Conservation (phyloP, 2,888 invertebrate genomes). For the Drosophila demipolita region DNA sequence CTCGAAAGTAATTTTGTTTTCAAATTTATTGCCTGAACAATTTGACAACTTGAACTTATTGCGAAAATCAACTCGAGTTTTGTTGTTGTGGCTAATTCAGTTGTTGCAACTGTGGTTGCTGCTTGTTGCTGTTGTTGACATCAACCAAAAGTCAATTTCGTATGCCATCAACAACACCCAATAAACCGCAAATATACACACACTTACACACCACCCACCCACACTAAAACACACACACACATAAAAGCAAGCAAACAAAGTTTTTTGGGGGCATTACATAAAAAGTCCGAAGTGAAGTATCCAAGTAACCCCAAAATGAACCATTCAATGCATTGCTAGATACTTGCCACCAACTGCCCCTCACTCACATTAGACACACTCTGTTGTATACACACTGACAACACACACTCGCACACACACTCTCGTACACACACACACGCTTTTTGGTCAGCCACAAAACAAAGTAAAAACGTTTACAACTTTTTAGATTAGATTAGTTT, state of each 20-base stretch:
- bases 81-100: constrained; percentile 45
- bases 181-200: constrained; percentile 58
- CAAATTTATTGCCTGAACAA: constrained; percentile 56
- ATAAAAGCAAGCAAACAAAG: constrained; percentile 30
- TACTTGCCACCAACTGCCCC: constrained; percentile 35
- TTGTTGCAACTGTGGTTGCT: constrained; percentile 9
- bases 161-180: constrained; percentile 76
- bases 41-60: constrained; percentile 62
- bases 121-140: constrained; percentile 58
- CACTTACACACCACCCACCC: constrained; percentile 18
- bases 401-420: constrained; percentile 10
- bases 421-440: constrained; percentile 5
- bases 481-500: constrained; percentile 84
- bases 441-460: constrained; percentile 69
- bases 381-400: background rate
- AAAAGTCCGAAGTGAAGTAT: constrained; percentile 51
- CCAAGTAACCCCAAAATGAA: constrained; percentile 69
- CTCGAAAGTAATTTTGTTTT: constrained; percentile 55
- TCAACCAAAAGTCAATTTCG: constrained; percentile 78
- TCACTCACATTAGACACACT: background rate
- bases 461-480: constrained; percentile 80
- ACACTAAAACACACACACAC: constrained; percentile 13
- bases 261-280: constrained; percentile 55
- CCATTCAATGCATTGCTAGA: constrained; percentile 64
- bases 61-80: constrained; percentile 52